Evolutionary conservation across 2,113 vertebrate genomes (phyloP).

Genomic region (Lycocorax pyrrhopterus): DNA sequence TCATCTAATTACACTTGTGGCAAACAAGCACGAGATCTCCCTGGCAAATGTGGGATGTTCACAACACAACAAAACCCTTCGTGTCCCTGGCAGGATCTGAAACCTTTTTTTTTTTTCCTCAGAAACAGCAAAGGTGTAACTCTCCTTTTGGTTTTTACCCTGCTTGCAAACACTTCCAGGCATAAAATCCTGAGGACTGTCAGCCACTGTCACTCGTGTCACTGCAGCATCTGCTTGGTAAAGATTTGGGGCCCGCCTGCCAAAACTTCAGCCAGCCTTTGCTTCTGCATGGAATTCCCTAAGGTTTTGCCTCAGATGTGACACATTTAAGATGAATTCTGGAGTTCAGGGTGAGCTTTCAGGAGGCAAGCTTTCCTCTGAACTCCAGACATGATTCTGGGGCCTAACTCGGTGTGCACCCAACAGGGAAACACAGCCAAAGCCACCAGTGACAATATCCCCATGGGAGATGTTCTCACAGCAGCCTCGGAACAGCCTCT

Average conservation of each 20-base stretch:
- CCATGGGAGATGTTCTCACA: not conserved
- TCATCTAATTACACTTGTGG: not conserved
- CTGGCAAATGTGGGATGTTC: not conserved
- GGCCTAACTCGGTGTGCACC: rapidly evolving
- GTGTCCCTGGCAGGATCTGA: not conserved
- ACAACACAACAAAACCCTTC: not conserved
- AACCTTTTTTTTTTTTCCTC: not conserved
- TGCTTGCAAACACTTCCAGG: not conserved
- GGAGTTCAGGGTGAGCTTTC: not conserved
- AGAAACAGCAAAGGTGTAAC: not conserved
- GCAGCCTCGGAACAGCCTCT: not conserved
- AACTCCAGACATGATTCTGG: not conserved
- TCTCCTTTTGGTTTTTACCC: not conserved
- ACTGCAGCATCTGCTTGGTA: not conserved
- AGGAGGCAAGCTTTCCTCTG: not conserved
- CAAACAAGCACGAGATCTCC: not conserved
- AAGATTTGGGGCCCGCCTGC: not conserved
- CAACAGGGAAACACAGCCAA: not conserved
- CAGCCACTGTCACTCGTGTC: rapidly evolving
- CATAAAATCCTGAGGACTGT: not conserved
- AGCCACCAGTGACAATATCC: not conserved
- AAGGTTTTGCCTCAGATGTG: rapidly evolving
- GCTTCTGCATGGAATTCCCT: not conserved
- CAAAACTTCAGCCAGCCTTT: not conserved
- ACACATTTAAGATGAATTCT: rapidly evolving